Evolutionary conservation across 1,140 invertebrate genomes (phyloP), one percentile per base, ranked within the genome.

Genomic region (Ceratosolen solmsi): DNA sequence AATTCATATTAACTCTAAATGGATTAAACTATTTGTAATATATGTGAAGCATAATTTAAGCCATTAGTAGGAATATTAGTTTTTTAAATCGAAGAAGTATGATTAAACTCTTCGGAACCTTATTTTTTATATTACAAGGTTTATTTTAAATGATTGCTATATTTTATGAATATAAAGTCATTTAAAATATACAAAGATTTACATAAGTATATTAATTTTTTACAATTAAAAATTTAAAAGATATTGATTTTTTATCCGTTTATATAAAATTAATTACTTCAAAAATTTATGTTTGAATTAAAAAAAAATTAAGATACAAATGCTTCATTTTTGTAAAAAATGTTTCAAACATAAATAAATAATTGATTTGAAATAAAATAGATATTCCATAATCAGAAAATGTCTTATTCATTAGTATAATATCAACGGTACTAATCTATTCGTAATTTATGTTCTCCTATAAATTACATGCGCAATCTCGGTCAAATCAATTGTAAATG

Each of bases 11-110:
- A 20, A 0, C 0, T 22, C 17, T 17, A 75, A 73, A 49, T 80
- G 70, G 70, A 80, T 80, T 73, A 49, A 80, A 33, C 46, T 22
- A 72, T 72, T 79, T 79, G 65, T 30, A 63, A 70, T 63, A 56
- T 20, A 38, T 56, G 15, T 58, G 54, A 4, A 36, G 7, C 36
- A 15, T 30, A 36, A 15, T 20, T 65, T 58, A 36, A 11, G 4
- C 15, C 36, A 17, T 60, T 38, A 76, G 25, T 60, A 13, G 25
- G 22, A 27, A 58, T 41, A 27, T 76, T 46, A 76, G 13, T 30
- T 41, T 60, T 30, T 76, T 58, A 22, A 74, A 51, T 72, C 70
- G n/a, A 54, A 13, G 13, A 46, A 46, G 5, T 46, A 7, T 46
- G 41, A 46, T 46, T 13, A 22, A 20, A 54, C 51, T 54, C 13